These are phyloP conservation scores for Leptopilina boulardi DNA, from an alignment of 1,140 invertebrate genomes.

Conservation along the genomic window DNA sequence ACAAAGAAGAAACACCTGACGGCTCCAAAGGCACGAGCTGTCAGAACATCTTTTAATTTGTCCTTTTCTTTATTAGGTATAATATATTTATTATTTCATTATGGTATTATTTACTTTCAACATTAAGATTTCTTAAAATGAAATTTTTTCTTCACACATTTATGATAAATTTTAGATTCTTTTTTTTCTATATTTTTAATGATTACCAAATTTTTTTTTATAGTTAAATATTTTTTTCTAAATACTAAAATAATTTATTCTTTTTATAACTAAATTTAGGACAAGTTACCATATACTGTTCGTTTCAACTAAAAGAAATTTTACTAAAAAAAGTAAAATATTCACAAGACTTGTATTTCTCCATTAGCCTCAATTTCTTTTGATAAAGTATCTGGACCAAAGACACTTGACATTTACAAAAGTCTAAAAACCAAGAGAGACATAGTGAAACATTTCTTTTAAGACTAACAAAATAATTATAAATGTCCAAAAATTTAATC, in stretches of 20 bases:
- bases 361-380: constrained; percentile 17
- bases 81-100: not conserved
- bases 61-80: constrained; percentile 12
- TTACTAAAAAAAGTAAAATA: not conserved
- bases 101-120: not conserved
- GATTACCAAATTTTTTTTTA: too few relatives aligned
- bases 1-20: constrained; percentile 25
- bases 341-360: not conserved
- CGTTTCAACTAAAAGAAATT: not conserved
- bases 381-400: not conserved
- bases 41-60: not conserved
- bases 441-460: not conserved
- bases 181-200: too few relatives aligned
- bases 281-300: too few relatives aligned
- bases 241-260: too few relatives aligned
- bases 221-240: too few relatives aligned
- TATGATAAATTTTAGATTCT: too few relatives aligned
- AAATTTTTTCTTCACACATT: not conserved
- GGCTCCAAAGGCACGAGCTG: constrained; percentile 21
- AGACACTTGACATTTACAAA: not conserved
- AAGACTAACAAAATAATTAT: not conserved
- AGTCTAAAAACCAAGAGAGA: not conserved
- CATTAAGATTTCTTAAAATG: too few relatives aligned
- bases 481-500: not conserved
- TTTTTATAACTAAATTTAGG: too few relatives aligned